Conservation (phyloP, 2,113 vertebrate genomes). For the Vimba vimba region DNA sequence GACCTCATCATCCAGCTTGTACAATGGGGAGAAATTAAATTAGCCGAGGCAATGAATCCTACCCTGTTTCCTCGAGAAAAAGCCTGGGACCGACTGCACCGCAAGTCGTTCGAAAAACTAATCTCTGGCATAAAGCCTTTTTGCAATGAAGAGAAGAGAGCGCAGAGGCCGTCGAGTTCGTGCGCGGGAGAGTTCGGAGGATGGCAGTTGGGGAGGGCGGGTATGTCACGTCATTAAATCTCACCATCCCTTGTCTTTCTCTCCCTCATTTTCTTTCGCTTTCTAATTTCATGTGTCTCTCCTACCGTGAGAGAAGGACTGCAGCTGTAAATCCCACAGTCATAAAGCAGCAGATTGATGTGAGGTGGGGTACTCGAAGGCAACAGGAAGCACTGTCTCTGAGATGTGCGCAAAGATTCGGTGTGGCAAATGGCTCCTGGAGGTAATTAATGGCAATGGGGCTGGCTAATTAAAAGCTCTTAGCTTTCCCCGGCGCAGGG, state of each 20-base stretch:
- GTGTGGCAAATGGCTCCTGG: conserved; percentile 67
- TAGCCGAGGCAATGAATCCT: conserved; percentile 75
- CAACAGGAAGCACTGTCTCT: conserved; percentile 65
- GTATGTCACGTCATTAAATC: conserved; percentile 43
- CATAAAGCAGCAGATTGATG: conserved; percentile 66
- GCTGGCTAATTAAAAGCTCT: conserved; percentile 97
- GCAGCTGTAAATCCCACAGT: conserved; percentile 58
- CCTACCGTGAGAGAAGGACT: conserved; percentile 38
- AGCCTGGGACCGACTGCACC: conserved; percentile 67
- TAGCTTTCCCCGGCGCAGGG: conserved; percentile 88
- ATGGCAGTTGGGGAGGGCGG: conserved; percentile 10
- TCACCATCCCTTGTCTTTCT: conserved; percentile 27
- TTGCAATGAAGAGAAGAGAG: not conserved
- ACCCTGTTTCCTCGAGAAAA: conserved; percentile 68
- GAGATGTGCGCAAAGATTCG: conserved; percentile 71
- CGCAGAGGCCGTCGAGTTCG: not conserved
- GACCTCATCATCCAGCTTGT: conserved; percentile 75
- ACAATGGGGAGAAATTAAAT: conserved; percentile 78
- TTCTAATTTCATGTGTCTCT: conserved; percentile 24
- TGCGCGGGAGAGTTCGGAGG: not conserved
- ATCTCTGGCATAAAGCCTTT: conserved; percentile 61
- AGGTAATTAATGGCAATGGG: conserved; percentile 89
- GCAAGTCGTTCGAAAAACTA: conserved; percentile 69
- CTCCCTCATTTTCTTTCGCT: conserved; percentile 33
- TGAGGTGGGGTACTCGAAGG: conserved; percentile 54